Base-by-base conservation (phyloP, 2,888 invertebrate species). In the Athrips mouffetella region DNA sequence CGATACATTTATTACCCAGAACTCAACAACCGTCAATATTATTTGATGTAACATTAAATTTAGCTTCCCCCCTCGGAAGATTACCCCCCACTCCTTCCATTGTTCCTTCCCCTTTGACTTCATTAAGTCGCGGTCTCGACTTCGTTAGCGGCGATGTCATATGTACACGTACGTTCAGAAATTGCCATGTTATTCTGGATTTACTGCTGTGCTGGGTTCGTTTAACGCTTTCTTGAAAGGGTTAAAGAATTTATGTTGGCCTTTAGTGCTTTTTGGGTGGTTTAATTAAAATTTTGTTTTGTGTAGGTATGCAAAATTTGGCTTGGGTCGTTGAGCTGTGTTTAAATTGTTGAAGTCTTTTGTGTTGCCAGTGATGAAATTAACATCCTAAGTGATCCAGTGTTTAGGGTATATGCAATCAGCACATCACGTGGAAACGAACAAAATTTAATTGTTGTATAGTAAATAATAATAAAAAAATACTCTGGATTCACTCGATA, bases 51-150 rank as follows among this genome's bases (percentile, higher is more conserved):
- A 45, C 45, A 33, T 21, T 45, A 31, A 29, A 42, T 42, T 42
- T 27, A 13, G 37, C 21, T 37, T 8, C 48, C 40, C 23, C n/a
- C 10, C 29, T 20, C 42, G 10, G n/a, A 45, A 42, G 51, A 51
- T 48, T 42, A 49, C 39, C 48, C 48, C 27, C 29, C 39, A 29
- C 40, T 23, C 29, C 27, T n/a, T n/a, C 21, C 40, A 37, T 40
- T 30, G 18, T 45, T 49, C 23, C 39, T 27, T 13, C 51, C 51
- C 54, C 51, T 50, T 39, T 46, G 51, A 48, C 53, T 58, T 58
- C 58, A 58, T 58, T 58, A 58, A 54, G 50, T 46, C 50, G 58
- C 55, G 58, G 55, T 58, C 53, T 51, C 45, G 46, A 51, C 50
- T 58, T 58, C 55, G 58, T 58, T 58, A 58, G 46, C 51, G 49